Percentiles rank a stretch among this genome's conserved stretches.
These are phyloP conservation scores for Lycocorax pyrrhopterus DNA, from an alignment of 2,113 vertebrate genomes.

Conservation along the genomic window DNA sequence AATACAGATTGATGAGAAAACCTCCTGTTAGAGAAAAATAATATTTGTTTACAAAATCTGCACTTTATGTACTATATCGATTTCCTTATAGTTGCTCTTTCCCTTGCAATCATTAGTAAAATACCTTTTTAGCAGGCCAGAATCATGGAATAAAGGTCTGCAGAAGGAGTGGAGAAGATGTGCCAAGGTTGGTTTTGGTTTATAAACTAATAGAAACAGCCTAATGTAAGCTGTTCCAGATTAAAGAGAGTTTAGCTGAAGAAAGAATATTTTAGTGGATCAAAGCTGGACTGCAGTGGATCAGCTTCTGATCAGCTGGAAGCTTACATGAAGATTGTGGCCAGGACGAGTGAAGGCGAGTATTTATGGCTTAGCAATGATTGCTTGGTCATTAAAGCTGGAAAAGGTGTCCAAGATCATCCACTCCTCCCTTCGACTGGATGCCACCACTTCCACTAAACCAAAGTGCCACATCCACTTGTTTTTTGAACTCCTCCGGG, in stretches of 20 bases:
- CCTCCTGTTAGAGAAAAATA: background rate
- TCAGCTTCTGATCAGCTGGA: background rate
- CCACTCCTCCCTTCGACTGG: background rate
- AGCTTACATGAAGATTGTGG: rapidly evolving
- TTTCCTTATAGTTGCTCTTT: background rate
- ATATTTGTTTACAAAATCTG: background rate
- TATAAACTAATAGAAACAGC: background rate
- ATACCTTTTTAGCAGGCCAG: background rate
- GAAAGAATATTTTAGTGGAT: background rate
- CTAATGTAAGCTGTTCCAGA: background rate
- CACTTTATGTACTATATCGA: background rate
- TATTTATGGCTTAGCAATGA: background rate
- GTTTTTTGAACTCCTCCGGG: background rate
- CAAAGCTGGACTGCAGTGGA: background rate
- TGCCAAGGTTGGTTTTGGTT: background rate
- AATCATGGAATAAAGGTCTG: background rate
- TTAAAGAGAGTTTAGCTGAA: background rate
- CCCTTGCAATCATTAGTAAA: background rate
- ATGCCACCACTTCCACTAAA: background rate
- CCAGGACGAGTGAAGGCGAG: background rate
- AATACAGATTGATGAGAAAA: background rate
- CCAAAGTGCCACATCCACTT: too few relatives aligned
- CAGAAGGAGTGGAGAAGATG: background rate
- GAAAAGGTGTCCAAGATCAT: background rate
- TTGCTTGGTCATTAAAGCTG: background rate